Conservation (phyloP, 1,140 invertebrate species). For the Ectropis grisescens region DNA sequence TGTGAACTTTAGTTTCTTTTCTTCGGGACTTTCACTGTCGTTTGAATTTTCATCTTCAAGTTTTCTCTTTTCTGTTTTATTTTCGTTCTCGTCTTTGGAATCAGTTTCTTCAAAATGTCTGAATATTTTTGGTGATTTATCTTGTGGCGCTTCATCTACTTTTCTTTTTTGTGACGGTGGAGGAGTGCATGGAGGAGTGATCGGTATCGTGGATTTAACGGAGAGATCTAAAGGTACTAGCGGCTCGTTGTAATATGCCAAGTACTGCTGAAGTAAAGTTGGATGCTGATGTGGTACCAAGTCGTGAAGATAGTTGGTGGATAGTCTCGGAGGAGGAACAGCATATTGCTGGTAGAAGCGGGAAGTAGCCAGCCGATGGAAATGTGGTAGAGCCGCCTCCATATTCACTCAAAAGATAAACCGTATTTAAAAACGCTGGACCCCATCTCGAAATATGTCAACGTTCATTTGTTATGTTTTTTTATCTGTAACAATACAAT, state of each 20-base stretch:
- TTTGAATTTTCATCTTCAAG: constrained; percentile 47
- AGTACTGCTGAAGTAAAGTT: constrained; percentile 53
- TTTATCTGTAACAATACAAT: no score
- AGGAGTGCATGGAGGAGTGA: constrained; percentile 74
- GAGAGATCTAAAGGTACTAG: constrained; percentile 72
- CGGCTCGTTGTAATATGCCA: constrained; percentile 63
- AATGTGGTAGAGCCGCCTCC: constrained; percentile 54
- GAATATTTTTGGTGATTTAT: constrained; percentile 63
- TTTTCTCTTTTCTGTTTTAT: constrained; percentile 33
- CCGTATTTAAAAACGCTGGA: no score
- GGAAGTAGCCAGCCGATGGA: constrained; percentile 43
- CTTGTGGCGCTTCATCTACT: constrained; percentile 56
- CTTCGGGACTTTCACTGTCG: constrained; percentile 63
- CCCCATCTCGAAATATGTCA: no score
- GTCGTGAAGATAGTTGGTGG: constrained; percentile 52
- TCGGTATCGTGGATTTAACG: constrained; percentile 65
- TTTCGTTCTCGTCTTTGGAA: constrained; percentile 30
- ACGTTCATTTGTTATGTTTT: no score
- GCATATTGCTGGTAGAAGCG: constrained; percentile 58
- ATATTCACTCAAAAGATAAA: constrained; percentile 25
- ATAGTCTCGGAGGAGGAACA: constrained; percentile 37
- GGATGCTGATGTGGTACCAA: constrained; percentile 53
- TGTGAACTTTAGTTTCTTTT: constrained; percentile 55
- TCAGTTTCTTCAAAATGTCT: constrained; percentile 45
- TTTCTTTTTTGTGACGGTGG: constrained; percentile 69